Conservation (phyloP, 92 coral and sea anemone species). For the Meandrina meandrites region DNA sequence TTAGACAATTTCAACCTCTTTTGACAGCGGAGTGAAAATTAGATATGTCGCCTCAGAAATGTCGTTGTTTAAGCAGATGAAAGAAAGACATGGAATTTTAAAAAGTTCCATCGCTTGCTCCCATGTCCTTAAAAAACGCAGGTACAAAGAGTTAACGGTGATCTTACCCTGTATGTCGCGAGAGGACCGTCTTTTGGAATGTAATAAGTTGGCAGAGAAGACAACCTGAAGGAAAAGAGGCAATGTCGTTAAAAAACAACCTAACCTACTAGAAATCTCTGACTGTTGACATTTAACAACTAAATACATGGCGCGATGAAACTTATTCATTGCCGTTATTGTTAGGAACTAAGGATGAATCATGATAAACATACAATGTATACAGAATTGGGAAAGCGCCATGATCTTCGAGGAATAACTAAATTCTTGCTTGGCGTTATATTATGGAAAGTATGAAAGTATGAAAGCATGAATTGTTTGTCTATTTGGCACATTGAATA, state of each 20-base stretch:
- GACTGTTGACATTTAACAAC: neutral
- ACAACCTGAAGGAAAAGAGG: constrained; percentile 62
- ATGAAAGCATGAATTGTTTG: too few species aligned
- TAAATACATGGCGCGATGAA: neutral
- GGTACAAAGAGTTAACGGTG: neutral
- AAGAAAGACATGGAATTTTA: neutral
- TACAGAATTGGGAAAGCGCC: neutral
- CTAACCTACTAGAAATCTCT: too few species aligned
- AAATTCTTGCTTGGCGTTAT: too few species aligned
- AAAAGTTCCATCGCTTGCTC: neutral
- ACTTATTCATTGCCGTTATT: neutral
- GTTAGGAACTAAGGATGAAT: too few species aligned
- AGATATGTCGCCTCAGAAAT: neutral
- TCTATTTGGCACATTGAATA: too few species aligned
- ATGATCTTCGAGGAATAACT: neutral
- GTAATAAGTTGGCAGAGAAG: constrained; percentile 92
- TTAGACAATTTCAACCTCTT: too few species aligned
- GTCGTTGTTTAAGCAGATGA: neutral
- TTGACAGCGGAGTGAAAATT: neutral
- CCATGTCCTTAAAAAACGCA: neutral
- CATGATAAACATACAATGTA: too few species aligned
- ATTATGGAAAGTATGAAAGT: too few species aligned
- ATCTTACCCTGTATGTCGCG: constrained; percentile 84
- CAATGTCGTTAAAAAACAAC: neutral
- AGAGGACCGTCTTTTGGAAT: constrained; percentile 98